phyloP scores from a whole-genome alignment of 2,113 vertebrate species.

The Bolborhynchus lineola region DNA sequence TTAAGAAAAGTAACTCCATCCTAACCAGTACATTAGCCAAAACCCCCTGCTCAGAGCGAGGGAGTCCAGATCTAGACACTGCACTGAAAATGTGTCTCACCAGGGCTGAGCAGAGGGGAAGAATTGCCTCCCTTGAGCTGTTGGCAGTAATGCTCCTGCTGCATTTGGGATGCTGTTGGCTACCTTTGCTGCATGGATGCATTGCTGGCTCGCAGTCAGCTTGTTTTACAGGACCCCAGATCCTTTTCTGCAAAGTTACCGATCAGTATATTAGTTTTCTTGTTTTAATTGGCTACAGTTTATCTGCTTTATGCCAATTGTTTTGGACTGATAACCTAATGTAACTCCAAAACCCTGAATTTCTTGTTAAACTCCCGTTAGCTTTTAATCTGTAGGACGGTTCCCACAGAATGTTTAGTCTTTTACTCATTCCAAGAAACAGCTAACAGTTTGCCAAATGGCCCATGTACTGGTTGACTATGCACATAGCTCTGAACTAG shows the following conservation, averaged over 20 bases:
- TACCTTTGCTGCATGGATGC: neutral
- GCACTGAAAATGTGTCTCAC: neutral
- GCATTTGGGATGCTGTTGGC: neutral
- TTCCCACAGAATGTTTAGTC: neutral
- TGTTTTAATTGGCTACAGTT: neutral
- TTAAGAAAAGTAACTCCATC: neutral
- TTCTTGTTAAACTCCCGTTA: neutral
- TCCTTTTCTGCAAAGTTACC: neutral
- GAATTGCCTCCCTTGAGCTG: fast-evolving
- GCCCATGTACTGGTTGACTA: neutral
- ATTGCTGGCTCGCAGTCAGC: neutral
- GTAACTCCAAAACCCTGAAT: neutral
- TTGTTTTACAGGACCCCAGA: neutral
- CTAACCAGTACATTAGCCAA: too few species aligned
- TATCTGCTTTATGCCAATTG: neutral
- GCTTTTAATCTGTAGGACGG: neutral
- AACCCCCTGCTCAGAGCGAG: neutral
- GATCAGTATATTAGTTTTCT: neutral
- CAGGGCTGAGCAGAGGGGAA: neutral
- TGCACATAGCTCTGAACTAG: neutral
- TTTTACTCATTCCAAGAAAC: neutral
- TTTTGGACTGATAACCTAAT: neutral
- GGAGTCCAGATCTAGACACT: neutral
- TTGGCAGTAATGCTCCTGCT: neutral
- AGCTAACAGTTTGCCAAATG: neutral